Percentiles rank a stretch among this genome's conserved stretches.
Evolutionary conservation across 2,113 vertebrate species (phyloP).

Genomic region (Oostethus manadensis): DNA sequence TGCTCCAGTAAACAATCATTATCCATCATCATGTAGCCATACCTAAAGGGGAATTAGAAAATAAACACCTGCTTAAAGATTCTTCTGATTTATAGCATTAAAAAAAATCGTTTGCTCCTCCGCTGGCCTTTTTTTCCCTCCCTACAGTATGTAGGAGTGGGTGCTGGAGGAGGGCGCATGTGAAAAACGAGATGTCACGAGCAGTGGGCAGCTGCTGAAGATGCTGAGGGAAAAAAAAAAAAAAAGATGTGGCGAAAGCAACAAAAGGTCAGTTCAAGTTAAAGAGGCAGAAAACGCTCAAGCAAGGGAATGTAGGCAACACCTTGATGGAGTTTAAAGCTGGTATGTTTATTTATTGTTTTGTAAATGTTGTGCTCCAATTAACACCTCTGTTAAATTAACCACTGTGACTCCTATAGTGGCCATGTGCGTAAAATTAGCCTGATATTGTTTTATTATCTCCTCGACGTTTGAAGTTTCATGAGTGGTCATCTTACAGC

Average conservation of each 20-base stretch:
- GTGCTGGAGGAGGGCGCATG: slow-evolving; percentile 38
- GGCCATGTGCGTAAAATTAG: too few species aligned
- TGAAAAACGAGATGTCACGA: slow-evolving; percentile 38
- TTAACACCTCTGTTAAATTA: too few species aligned
- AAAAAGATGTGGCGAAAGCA: slow-evolving; percentile 14
- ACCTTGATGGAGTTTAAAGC: too few species aligned
- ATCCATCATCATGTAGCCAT: slow-evolving; percentile 28
- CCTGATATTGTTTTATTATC: too few species aligned
- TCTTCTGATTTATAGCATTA: slow-evolving; percentile 17
- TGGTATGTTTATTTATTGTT: too few species aligned
- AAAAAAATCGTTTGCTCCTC: slow-evolving; percentile 8
- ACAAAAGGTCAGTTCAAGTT: slow-evolving; percentile 28
- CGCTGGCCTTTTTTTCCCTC: slow-evolving; percentile 31
- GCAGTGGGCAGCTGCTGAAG: slow-evolving; percentile 32
- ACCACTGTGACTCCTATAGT: too few species aligned
- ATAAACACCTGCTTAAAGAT: slow-evolving; percentile 27
- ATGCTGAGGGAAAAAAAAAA: slow-evolving; percentile 25
- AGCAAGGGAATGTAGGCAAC: too few species aligned
- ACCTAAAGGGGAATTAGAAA: slow-evolving; percentile 6
- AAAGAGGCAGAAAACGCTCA: slow-evolving; percentile 13
- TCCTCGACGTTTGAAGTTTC: too few species aligned
- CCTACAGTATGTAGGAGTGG: slow-evolving; percentile 34
- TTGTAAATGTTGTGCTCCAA: too few species aligned
- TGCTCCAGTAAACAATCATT: slow-evolving; percentile 31
- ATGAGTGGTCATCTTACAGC: too few species aligned